Conservation (phyloP, 2,113 vertebrate genomes). For the Pipra filicauda region DNA sequence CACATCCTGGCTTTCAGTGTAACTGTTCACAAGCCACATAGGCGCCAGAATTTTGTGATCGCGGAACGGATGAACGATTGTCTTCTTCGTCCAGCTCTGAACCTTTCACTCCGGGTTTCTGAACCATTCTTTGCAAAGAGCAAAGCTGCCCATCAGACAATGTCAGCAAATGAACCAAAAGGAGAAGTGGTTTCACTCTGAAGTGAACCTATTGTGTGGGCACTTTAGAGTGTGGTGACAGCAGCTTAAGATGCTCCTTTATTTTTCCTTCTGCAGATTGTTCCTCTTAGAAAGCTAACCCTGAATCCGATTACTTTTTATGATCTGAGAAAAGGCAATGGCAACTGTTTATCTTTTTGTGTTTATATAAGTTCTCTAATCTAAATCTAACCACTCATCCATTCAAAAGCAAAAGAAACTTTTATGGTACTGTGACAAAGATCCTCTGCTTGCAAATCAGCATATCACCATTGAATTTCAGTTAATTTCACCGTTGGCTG, state of each 20-base stretch:
- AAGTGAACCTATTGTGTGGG: constrained; percentile 26
- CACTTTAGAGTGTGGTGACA: not conserved
- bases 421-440: not conserved
- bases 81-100: not conserved
- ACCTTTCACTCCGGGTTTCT: constrained; percentile 47
- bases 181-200: constrained; percentile 44
- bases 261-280: constrained; percentile 19
- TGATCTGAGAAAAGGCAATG: constrained; percentile 34
- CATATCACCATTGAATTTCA: constrained; percentile 14
- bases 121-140: constrained; percentile 24
- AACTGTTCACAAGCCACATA: not conserved
- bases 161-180: constrained; percentile 59
- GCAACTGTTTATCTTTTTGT: constrained; percentile 41
- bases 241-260: constrained; percentile 45
- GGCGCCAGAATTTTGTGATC: not conserved
- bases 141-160: constrained; percentile 45
- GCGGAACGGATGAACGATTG: fast-evolving
- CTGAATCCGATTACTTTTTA: constrained; percentile 38
- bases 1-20: not conserved
- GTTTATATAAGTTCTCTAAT: constrained; percentile 40
- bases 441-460: constrained; percentile 7
- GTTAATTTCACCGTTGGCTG: constrained; percentile 40
- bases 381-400: constrained; percentile 19
- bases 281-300: not conserved
- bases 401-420: constrained; percentile 28